Conservation (phyloP, 2,888 invertebrate genomes). For the Stegophylla sp. region DNA sequence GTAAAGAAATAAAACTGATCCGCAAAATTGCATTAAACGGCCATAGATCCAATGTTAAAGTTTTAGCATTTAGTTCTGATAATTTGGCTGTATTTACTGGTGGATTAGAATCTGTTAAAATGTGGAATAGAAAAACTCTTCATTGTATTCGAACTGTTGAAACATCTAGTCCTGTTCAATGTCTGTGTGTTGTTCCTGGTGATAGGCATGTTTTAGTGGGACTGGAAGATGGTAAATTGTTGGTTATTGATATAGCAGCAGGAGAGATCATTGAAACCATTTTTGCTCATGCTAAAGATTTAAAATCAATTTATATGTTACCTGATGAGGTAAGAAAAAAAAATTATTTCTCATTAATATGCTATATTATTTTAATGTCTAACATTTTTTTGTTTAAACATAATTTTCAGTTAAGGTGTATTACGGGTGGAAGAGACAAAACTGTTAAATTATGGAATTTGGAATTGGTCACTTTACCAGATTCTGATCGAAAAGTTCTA, state of each 20-base stretch:
- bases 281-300: constrained; percentile 80
- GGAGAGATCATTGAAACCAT: constrained; percentile 83
- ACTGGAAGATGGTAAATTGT: constrained; percentile 80
- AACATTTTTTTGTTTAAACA: neutral
- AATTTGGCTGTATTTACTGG: constrained; percentile 86
- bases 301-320: constrained; percentile 79
- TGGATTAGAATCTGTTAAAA: constrained; percentile 85
- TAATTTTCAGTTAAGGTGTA: constrained; percentile 74
- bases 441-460: constrained; percentile 94
- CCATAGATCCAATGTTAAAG: constrained; percentile 87
- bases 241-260: constrained; percentile 84
- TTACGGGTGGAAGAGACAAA: constrained; percentile 86
- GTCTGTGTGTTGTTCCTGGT: constrained; percentile 82
- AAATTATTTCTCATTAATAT: neutral
- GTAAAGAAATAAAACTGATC: constrained; percentile 69
- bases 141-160: constrained; percentile 75
- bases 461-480: constrained; percentile 76
- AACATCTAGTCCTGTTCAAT: constrained; percentile 74
- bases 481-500: constrained; percentile 67
- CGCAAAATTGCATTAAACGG: constrained; percentile 77
- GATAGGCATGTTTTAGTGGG: constrained; percentile 91
- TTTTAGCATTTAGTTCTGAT: constrained; percentile 88
- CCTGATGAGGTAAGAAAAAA: constrained; percentile 75
- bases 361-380: neutral
- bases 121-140: constrained; percentile 82